phyloP scores from a whole-genome alignment of 2,888 invertebrate species.

The Ectemnius continuus region DNA sequence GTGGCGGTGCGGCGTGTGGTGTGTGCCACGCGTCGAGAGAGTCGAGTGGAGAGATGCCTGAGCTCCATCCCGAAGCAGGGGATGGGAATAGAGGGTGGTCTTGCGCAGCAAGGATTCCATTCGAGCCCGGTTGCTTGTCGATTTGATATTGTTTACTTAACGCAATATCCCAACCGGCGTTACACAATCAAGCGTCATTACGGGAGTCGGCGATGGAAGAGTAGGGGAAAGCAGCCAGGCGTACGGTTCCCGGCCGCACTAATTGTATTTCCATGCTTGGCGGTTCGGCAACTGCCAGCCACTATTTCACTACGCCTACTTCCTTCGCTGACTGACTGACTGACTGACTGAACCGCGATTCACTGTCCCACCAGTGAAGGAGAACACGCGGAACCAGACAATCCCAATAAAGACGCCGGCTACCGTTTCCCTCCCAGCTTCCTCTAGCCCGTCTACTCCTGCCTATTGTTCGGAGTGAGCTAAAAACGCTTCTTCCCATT shows the following conservation, averaged over 20 bases:
- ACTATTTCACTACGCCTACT: constrained; percentile 49
- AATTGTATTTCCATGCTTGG: constrained; percentile 77
- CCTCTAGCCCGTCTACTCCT: constrained; percentile 2
- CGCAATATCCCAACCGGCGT: constrained; percentile 74
- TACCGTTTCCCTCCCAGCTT: constrained; percentile 17
- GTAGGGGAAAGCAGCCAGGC: constrained; percentile 48
- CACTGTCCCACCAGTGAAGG: constrained; percentile 57
- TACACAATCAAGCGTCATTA: constrained; percentile 77
- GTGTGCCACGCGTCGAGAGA: not conserved
- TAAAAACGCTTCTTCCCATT: constrained; percentile 6
- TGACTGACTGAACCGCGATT: constrained; percentile 51
- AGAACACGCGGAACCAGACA: constrained; percentile 47
- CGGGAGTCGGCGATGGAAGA: constrained; percentile 48
- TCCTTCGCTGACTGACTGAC: constrained; percentile 20
- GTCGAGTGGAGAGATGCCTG: not conserved
- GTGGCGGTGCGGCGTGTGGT: not conserved
- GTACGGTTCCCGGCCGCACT: constrained; percentile 65
- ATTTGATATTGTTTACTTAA: constrained; percentile 77
- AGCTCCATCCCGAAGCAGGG: not conserved
- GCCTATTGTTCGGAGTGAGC: constrained; percentile 12
- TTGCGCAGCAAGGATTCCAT: too few species aligned
- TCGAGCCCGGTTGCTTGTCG: constrained; percentile 58
- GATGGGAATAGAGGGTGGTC: not conserved
- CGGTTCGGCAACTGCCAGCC: constrained; percentile 52
- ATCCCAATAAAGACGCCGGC: constrained; percentile 53